Conservation (phyloP, 2,888 invertebrate species). For the Drosophila robusta region DNA sequence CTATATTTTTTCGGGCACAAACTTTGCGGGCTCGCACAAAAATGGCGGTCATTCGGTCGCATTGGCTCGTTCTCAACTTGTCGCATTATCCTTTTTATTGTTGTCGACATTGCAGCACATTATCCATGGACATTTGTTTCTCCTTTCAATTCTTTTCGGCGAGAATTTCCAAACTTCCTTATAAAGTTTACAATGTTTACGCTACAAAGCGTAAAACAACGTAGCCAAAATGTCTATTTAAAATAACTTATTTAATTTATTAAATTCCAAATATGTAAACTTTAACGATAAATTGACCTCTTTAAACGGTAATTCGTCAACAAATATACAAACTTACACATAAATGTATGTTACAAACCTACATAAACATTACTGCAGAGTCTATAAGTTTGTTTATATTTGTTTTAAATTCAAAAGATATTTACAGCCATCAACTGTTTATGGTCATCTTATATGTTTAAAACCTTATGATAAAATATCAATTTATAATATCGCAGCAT, state of each 20-base stretch:
- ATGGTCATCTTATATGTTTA: no score
- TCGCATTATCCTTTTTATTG: slow-evolving; percentile 79
- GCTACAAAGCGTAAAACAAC: neutral
- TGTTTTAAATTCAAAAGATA: no score
- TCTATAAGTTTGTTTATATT: no score
- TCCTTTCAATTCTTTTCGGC: slow-evolving; percentile 18
- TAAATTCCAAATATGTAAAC: no score
- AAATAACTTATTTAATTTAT: neutral
- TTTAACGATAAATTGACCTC: no score
- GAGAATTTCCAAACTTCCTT: slow-evolving; percentile 15
- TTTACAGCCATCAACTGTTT: no score
- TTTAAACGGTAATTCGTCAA: no score
- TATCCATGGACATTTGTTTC: slow-evolving; percentile 47
- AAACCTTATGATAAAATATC: no score
- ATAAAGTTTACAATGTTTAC: slow-evolving; percentile 26
- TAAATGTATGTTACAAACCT: no score
- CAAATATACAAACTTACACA: no score
- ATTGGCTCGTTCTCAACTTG: slow-evolving; percentile 71
- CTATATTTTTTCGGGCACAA: slow-evolving; percentile 20
- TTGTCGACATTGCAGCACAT: slow-evolving; percentile 66
- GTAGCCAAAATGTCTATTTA: neutral
- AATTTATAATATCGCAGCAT: no score
- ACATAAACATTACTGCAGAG: no score
- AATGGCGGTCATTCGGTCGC: slow-evolving; percentile 71
- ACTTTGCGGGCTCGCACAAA: slow-evolving; percentile 51